Conservation (phyloP, 2,888 invertebrate species). For the Diaphora mendica region DNA sequence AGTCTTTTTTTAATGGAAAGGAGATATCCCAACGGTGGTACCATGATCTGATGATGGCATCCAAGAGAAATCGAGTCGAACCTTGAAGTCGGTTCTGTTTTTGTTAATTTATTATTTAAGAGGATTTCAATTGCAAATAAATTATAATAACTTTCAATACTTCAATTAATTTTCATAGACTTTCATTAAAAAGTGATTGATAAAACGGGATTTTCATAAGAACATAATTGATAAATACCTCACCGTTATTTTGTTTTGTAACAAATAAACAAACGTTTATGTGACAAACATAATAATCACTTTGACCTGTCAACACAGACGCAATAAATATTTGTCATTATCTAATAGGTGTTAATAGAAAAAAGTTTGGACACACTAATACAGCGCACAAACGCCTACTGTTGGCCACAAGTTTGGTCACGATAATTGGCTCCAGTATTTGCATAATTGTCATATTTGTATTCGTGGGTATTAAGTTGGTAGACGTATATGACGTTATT, state of each 20-base stretch:
- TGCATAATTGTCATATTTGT: constrained; percentile 55
- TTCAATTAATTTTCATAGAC: not conserved
- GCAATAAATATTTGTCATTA: constrained; percentile 35
- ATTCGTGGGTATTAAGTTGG: constrained; percentile 46
- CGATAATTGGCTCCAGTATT: constrained; percentile 50
- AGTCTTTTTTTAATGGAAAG: too few species aligned
- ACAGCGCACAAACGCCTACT: constrained; percentile 44
- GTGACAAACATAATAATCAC: constrained; percentile 37
- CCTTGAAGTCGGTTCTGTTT: too few species aligned
- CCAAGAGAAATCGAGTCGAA: too few species aligned
- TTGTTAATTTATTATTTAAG: too few species aligned
- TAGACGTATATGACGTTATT: constrained; percentile 41
- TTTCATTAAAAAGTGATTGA: not conserved
- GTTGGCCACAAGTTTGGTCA: constrained; percentile 41
- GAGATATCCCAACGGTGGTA: too few species aligned
- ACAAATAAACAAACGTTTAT: constrained; percentile 1
- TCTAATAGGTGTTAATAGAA: constrained; percentile 39
- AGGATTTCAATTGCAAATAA: not conserved
- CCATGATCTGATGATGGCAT: too few species aligned
- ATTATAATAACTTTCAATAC: not conserved
- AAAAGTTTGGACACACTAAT: constrained; percentile 49
- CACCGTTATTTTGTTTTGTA: not conserved
- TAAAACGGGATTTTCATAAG: not conserved
- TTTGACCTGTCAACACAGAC: constrained; percentile 29
- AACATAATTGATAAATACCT: not conserved